These are phyloP conservation scores for Gari tellinella DNA, from an alignment of 2,888 invertebrate species.

Conservation along the genomic window DNA sequence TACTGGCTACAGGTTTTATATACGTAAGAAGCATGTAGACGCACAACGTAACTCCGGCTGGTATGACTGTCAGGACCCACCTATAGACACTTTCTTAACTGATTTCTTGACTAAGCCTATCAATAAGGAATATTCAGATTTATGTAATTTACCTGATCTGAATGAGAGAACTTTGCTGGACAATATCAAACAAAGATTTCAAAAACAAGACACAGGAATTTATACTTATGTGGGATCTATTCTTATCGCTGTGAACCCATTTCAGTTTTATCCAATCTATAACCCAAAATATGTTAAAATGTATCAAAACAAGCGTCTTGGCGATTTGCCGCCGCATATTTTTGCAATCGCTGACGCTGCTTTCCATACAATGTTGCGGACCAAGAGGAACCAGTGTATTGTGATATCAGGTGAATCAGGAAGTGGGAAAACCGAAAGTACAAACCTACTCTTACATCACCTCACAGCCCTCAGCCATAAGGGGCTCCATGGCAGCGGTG, in stretches of 20 bases:
- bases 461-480: slow-evolving; percentile 97
- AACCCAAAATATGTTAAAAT: slow-evolving; percentile 98
- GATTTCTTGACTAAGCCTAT: slow-evolving; percentile 95
- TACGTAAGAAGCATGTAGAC: slow-evolving; percentile 90
- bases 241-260: slow-evolving; percentile 95
- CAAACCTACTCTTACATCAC: slow-evolving; percentile 97
- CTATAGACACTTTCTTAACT: slow-evolving; percentile 92
- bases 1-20: slow-evolving; percentile 89
- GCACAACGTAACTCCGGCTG: slow-evolving; percentile 86
- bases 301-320: slow-evolving; percentile 96
- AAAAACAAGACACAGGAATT: slow-evolving; percentile 91
- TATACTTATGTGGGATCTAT: slow-evolving; percentile 98
- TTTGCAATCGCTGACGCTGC: slow-evolving; percentile 98
- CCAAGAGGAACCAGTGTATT: slow-evolving; percentile 95
- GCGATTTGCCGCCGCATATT: slow-evolving; percentile 97
- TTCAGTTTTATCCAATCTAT: slow-evolving; percentile 97
- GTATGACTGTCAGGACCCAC: slow-evolving; percentile 89
- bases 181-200: slow-evolving; percentile 93
- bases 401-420: slow-evolving; percentile 98
- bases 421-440: slow-evolving; percentile 98
- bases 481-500: slow-evolving; percentile 93
- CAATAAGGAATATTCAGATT: slow-evolving; percentile 96
- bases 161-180: slow-evolving; percentile 96
- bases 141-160: slow-evolving; percentile 97
- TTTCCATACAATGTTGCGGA: slow-evolving; percentile 96